Base-by-base conservation (phyloP, 2,888 invertebrate species). In the Ectropis crepuscularia region DNA sequence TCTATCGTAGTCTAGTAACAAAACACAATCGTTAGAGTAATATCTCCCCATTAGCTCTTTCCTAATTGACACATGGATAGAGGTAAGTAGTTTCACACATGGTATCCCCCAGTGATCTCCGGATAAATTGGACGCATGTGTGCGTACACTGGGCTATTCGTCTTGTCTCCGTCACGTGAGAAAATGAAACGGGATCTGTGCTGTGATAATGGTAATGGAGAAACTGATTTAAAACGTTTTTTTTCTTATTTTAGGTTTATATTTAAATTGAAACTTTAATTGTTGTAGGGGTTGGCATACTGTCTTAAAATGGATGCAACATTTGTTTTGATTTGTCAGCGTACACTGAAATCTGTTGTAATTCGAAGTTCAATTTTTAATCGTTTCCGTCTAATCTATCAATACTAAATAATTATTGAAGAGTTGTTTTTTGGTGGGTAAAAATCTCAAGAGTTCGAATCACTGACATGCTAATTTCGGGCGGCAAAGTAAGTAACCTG, bases 71-170 rank as follows among this genome's bases (percentile, higher is more conserved):
- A 74, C 70, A 75, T 71, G 69, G 74, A 76, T 63, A 72, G 72
- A 77, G 78, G 76, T 77, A 71, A 63, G 57, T 50, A 67, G 61
- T 45, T 45, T 28, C 57, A 66, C 69, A 68, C 69, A 71, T 69
- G 72, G 69, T 54, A 53, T 65, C 72, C 73, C 76, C 74, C 76
- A 63, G 69, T 75, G 61, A 55, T 57, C 51, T 37, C 38, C 41
- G 83, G 85, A 89, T 86, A 87, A 87, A 90, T 90, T 83, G 83
- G 74, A 66, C 75, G 72, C 90, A 91, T 83, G 86, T 90, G 90
- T 83, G 81, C 61, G 47, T 11, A 38, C 53, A 46, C 45, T 11
- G 37, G 42, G 72, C 68, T 74, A 76, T 75, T 73, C 70, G 63
- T 70, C 70, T 75, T 69, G 68, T 67, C 70, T 71, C 73, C 69